These are phyloP conservation scores for Ochlodes sylvanus DNA, from an alignment of 2,888 invertebrate species.

Conservation along the genomic window DNA sequence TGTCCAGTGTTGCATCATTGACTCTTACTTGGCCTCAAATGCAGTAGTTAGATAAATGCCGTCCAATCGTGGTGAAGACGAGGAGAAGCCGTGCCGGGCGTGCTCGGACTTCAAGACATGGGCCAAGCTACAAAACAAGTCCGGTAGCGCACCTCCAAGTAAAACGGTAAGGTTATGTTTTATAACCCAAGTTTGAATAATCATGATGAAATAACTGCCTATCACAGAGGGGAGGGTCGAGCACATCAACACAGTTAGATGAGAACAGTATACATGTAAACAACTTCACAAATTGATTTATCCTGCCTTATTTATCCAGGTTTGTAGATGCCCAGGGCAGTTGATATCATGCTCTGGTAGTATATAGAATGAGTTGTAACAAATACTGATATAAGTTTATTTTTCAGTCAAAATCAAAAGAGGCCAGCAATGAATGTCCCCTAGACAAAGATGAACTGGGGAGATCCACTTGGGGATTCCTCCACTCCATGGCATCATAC, in stretches of 20 bases:
- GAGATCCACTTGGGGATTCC: constrained; percentile 94
- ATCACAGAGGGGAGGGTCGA: no score
- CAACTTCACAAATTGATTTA: no score
- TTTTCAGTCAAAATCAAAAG: constrained; percentile 51
- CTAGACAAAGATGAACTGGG: constrained; percentile 91
- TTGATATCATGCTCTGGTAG: no score
- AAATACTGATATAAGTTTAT: neutral
- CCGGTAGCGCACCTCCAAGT: constrained; percentile 51
- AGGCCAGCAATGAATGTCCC: constrained; percentile 86
- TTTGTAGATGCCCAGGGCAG: no score
- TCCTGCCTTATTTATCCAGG: no score
- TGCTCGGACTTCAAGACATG: constrained; percentile 90
- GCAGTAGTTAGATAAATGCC: constrained; percentile 57
- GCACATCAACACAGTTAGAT: no score
- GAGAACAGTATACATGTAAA: no score
- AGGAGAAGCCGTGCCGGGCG: constrained; percentile 87
- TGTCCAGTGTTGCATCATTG: constrained; percentile 26
- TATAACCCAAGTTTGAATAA: neutral
- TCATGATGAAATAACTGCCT: neutral
- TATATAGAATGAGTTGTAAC: no score
- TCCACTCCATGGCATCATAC: constrained; percentile 98
- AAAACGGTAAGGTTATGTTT: constrained; percentile 55
- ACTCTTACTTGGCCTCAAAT: constrained; percentile 13
- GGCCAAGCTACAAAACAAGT: constrained; percentile 86
- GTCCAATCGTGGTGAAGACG: constrained; percentile 65